These are phyloP conservation scores for Poeciliopsis infans DNA, from an alignment of 2,797 vertebrate species.

Conservation along the genomic window DNA sequence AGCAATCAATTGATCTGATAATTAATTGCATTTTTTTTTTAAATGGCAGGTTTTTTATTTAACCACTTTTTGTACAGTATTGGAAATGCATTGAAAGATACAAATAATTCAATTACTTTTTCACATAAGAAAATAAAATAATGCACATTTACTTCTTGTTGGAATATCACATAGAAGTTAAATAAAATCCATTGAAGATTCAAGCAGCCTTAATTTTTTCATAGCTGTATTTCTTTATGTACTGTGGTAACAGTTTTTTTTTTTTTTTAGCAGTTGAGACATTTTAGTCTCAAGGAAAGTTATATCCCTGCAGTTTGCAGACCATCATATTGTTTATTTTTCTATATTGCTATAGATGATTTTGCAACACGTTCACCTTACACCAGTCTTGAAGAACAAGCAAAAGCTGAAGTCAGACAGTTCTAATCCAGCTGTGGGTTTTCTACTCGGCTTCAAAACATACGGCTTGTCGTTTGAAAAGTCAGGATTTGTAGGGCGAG, in stretches of 20 bases:
- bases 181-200: not conserved
- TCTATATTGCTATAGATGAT: not conserved
- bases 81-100: no score
- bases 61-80: no score
- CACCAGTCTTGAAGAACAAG: not conserved
- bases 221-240: not conserved
- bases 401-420: constrained; percentile 18
- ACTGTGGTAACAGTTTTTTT: not conserved
- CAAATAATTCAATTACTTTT: no score
- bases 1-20: no score
- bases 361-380: not conserved
- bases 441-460: constrained; percentile 9
- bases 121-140: not conserved
- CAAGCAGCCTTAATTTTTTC: not conserved
- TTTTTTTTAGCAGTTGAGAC: not conserved
- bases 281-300: not conserved
- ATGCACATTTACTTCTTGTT: not conserved
- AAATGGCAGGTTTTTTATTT: no score
- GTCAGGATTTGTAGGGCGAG: constrained; percentile 41
- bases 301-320: not conserved
- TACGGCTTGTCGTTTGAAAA: constrained; percentile 34
- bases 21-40: no score
- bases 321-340: not conserved
- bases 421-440: constrained; percentile 19
- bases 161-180: not conserved